These are phyloP conservation scores for Podarcis siculus DNA, from an alignment of 2,797 vertebrate genomes.

Conservation along the genomic window DNA sequence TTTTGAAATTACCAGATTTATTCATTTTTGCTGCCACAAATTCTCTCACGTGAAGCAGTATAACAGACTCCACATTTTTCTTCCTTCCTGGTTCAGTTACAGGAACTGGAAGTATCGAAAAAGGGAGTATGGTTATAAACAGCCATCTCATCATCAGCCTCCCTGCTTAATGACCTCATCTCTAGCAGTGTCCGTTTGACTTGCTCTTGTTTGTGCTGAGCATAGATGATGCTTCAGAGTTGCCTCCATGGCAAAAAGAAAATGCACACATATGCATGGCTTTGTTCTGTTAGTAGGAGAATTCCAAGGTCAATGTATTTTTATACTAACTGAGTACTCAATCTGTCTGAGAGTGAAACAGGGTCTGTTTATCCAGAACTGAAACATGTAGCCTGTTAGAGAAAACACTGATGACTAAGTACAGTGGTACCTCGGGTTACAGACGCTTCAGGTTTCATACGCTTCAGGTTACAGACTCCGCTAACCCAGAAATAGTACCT, in stretches of 20 bases:
- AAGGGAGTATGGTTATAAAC: not conserved
- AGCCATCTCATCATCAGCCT: not conserved
- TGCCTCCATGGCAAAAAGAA: conserved; percentile 24
- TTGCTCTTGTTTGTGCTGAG: conserved; percentile 30
- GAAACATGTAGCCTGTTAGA: not conserved
- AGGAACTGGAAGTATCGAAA: conserved; percentile 37
- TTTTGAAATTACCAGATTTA: not conserved
- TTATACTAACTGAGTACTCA: not conserved
- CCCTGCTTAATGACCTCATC: conserved; percentile 19
- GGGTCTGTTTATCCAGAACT: not conserved
- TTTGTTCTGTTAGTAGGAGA: not conserved
- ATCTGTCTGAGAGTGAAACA: not conserved
- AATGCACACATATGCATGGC: not conserved
- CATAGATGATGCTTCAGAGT: not conserved
- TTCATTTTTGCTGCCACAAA: not conserved
- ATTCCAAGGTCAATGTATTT: not conserved
- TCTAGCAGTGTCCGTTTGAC: not conserved
- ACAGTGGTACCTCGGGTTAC: too few relatives aligned
- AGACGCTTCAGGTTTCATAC: too few relatives aligned
- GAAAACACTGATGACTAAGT: not conserved
- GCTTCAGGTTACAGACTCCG: too few relatives aligned
- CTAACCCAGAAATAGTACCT: too few relatives aligned
- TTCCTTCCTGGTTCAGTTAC: conserved; percentile 6
- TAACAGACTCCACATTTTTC: not conserved
- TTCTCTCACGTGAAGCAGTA: not conserved